Evolutionary conservation across 2,888 invertebrate species (phyloP).

Genomic region (Camponotus fellah): DNA sequence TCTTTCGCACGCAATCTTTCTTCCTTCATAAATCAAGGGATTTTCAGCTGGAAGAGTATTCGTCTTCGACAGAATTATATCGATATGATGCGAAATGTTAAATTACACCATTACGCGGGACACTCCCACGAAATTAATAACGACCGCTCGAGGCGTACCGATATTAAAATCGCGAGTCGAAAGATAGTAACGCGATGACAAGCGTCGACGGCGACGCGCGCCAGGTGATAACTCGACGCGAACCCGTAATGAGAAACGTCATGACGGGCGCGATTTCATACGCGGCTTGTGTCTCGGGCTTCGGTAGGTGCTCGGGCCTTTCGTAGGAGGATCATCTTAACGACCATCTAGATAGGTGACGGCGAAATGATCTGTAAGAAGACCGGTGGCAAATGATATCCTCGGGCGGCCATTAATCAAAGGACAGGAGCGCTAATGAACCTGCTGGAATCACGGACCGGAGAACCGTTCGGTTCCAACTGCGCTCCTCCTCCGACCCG

Average conservation of each 20-base stretch:
- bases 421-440: conserved; percentile 84
- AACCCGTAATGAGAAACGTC: conserved; percentile 70
- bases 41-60: not conserved
- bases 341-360: conserved; percentile 81
- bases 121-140: conserved; percentile 39
- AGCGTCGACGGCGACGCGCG: conserved; percentile 47
- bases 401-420: conserved; percentile 82
- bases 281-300: conserved; percentile 63
- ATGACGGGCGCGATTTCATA: conserved; percentile 71
- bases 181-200: conserved; percentile 54
- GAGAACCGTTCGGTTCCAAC: conserved; percentile 68
- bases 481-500: conserved; percentile 26
- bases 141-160: not conserved
- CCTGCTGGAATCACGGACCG: conserved; percentile 77
- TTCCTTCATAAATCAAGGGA: not conserved
- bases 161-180: conserved; percentile 38
- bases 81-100: not conserved
- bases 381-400: conserved; percentile 81
- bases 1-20: not conserved
- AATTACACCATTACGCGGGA: conserved; percentile 35
- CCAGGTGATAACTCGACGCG: conserved; percentile 69
- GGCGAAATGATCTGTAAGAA: conserved; percentile 82
- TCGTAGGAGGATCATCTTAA: conserved; percentile 80
- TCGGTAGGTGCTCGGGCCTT: conserved; percentile 15
- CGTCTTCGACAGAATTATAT: not conserved